These are phyloP conservation scores for Gobio occitaniae DNA, from an alignment of 2,797 vertebrate species.

Conservation along the genomic window DNA sequence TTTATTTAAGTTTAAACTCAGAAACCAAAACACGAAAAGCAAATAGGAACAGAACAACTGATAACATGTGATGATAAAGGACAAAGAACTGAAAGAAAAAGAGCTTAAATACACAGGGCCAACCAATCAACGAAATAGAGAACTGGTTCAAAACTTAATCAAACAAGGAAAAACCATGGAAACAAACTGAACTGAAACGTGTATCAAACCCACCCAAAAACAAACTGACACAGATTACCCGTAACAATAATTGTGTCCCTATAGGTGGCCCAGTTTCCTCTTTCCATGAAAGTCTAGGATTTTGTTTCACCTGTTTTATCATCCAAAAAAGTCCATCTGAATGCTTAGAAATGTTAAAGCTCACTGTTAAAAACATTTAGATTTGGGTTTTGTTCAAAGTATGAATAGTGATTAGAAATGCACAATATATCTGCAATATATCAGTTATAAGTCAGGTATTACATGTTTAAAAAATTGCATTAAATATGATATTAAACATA, in stretches of 20 bases:
- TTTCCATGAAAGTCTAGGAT: not conserved
- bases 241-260: not conserved
- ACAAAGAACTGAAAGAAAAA: not conserved
- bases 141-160: not conserved
- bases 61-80: not conserved
- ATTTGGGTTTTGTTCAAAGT: not conserved
- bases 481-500: too few relatives aligned
- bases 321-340: too few relatives aligned
- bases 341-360: too few relatives aligned
- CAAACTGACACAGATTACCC: too few relatives aligned
- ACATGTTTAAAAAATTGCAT: not conserved
- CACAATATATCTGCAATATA: not conserved
- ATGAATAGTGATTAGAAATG: not conserved
- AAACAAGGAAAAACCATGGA: not conserved
- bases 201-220: too few relatives aligned
- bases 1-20: not conserved
- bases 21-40: not conserved
- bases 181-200: not conserved
- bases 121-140: not conserved
- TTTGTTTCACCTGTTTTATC: not conserved
- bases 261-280: not conserved
- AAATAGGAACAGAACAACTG: too few relatives aligned
- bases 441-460: not conserved
- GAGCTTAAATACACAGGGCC: not conserved
- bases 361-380: too few relatives aligned